Conservation (phyloP, 2,888 invertebrate species). For the Epirrita christyi region DNA sequence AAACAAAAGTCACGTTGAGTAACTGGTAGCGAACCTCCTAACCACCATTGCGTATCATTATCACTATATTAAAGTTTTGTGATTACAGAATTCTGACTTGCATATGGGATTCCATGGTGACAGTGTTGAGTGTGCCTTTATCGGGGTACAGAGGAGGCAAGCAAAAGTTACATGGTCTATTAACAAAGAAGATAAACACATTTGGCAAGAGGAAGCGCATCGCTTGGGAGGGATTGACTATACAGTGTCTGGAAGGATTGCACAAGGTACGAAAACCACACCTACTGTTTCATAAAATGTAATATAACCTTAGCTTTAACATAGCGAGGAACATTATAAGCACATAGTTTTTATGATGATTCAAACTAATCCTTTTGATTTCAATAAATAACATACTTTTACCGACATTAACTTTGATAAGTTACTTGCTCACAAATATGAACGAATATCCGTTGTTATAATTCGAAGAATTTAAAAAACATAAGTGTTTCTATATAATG, state of each 20-base stretch:
- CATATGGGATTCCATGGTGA: conserved; percentile 96
- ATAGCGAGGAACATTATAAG: background rate
- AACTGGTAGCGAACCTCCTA: no score
- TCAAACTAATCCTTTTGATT: no score
- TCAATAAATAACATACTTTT: no score
- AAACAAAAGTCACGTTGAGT: no score
- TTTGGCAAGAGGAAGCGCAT: conserved; percentile 74
- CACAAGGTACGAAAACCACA: conserved; percentile 87
- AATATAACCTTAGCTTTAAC: background rate
- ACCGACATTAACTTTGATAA: no score
- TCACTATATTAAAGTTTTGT: background rate
- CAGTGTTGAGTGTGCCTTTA: conserved; percentile 92
- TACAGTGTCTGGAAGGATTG: conserved; percentile 94
- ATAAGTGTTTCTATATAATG: no score
- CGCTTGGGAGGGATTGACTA: conserved; percentile 90
- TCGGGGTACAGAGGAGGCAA: conserved; percentile 78
- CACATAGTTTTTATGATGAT: no score
- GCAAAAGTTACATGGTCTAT: conserved; percentile 77
- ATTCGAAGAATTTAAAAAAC: no score
- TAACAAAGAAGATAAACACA: conserved; percentile 83
- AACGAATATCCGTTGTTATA: no score
- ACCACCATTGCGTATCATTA: no score
- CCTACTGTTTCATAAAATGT: background rate
- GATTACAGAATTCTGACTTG: conserved; percentile 90
- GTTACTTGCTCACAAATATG: no score